These are phyloP conservation scores for Erebia epiphron DNA, from an alignment of 2,888 invertebrate genomes.

Conservation along the genomic window DNA sequence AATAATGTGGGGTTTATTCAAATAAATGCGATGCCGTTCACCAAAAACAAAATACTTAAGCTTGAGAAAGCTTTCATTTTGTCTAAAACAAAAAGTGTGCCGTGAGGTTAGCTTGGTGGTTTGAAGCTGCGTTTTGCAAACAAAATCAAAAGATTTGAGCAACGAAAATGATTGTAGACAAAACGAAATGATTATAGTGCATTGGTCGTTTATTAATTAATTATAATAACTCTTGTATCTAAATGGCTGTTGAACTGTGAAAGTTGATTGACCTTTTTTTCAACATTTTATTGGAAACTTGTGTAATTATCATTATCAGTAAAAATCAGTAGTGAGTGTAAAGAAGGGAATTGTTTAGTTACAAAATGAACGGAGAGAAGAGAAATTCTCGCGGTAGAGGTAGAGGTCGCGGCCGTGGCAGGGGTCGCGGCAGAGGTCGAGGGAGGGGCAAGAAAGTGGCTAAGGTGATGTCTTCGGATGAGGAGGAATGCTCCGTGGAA, in stretches of 20 bases:
- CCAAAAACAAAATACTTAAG: neutral
- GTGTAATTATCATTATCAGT: neutral
- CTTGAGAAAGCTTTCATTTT: neutral
- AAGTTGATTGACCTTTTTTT: neutral
- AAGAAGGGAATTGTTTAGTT: neutral
- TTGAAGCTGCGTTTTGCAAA: neutral
- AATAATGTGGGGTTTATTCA: no score
- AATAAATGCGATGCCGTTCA: no score
- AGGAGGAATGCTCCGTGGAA: slow-evolving; percentile 79
- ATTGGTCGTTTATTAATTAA: neutral
- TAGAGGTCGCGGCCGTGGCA: slow-evolving; percentile 90
- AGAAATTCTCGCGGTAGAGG: slow-evolving; percentile 88
- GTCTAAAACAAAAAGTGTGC: neutral
- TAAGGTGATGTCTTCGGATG: slow-evolving; percentile 86
- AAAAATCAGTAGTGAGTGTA: neutral
- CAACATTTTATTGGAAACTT: neutral
- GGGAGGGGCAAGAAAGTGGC: slow-evolving; percentile 89
- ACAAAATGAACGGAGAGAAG: slow-evolving; percentile 78
- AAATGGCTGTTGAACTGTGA: neutral
- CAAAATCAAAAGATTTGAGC: neutral
- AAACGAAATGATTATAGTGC: neutral
- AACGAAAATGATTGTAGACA: neutral
- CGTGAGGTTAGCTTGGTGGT: slow-evolving; percentile 9
- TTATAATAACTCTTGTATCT: neutral
- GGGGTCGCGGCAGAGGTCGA: slow-evolving; percentile 87